Evolutionary conservation across 2,888 invertebrate species (phyloP), one percentile per base, ranked within the genome.

Genomic region (Idaea biselata): DNA sequence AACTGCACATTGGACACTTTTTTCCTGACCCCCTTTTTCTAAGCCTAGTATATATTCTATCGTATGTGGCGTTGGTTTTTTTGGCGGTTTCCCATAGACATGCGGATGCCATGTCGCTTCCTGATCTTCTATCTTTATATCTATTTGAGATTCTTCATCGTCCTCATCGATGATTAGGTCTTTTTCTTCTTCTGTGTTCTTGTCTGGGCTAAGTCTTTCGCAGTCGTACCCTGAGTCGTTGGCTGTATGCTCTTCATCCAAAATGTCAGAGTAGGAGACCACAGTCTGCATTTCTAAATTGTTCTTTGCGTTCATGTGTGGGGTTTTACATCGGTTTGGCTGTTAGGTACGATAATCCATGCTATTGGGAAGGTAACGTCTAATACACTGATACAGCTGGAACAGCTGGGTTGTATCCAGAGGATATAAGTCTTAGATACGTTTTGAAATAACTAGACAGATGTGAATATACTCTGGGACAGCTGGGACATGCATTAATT

Each of bases 41-140:
- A 95, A 89, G 18, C 97, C 97, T 74, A 98, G 93, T 72, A 98
- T 98, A 82, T 98, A 96, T 70, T 96, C 96, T 79, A 98, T 98
- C 55, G 95, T 94, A 86, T 97, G 97, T 5, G 97, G 96, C 1
- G 98, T 98, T 0, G 97, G 97, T 62, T 94, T 94, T 74, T 95
- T 95, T 11, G 97, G 97, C 14, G 97, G 95, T 74, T 95, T 95
- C 2, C 95, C 96, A 83, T 98, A 98, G 18, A 97, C 96, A 84
- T 98, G 98, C 53, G 97, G 96, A 89, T 97, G 98, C 97, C 98
- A 98, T 55, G 96, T 88, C 1, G 81, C 86, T 70, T 88, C 89
- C 1, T 68, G 77, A 4, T 63, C 65, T 25, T 84, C 83, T 18
- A 82, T 79, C 69, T 73, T 80, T 67, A 59, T 69, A 53, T 73